Conservation (phyloP, 1,140 invertebrate genomes). For the Cydia amplana region DNA sequence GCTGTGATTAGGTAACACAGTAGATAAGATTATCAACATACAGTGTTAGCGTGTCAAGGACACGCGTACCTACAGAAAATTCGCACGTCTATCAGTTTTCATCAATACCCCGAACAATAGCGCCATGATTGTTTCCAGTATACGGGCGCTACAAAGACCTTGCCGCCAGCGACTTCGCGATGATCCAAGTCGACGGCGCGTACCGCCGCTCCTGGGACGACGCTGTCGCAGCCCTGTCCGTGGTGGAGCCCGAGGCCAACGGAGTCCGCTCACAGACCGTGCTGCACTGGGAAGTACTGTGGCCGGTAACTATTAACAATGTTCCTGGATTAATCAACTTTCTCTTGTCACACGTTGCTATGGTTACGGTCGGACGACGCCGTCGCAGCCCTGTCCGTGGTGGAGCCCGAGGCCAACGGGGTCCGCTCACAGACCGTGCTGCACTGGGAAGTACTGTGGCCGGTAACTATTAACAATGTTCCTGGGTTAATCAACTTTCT, state of each 20-base stretch:
- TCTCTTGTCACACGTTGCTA: too few species aligned
- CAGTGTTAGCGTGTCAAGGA: background rate
- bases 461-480: too few species aligned
- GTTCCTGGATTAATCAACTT: too few species aligned
- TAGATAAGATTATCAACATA: background rate
- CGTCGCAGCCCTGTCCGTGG: too few species aligned
- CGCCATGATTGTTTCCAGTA: too few species aligned
- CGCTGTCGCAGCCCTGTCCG: constrained; percentile 85
- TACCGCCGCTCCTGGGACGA: constrained; percentile 90
- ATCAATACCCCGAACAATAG: too few species aligned
- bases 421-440: too few species aligned
- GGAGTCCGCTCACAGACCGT: constrained; percentile 81
- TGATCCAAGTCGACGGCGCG: constrained; percentile 88
- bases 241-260: constrained; percentile 78
- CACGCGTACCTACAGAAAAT: background rate
- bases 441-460: too few species aligned
- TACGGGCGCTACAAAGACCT: constrained; percentile 90
- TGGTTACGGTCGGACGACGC: too few species aligned
- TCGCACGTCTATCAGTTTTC: background rate
- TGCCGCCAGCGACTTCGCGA: constrained; percentile 88
- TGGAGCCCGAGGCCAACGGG: too few species aligned
- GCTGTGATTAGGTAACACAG: background rate
- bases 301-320: constrained; percentile 84
- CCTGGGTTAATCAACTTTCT: too few species aligned
- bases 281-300: constrained; percentile 93